phyloP scores from a whole-genome alignment of 2,888 invertebrate species.

The Tiliacea aurago region DNA sequence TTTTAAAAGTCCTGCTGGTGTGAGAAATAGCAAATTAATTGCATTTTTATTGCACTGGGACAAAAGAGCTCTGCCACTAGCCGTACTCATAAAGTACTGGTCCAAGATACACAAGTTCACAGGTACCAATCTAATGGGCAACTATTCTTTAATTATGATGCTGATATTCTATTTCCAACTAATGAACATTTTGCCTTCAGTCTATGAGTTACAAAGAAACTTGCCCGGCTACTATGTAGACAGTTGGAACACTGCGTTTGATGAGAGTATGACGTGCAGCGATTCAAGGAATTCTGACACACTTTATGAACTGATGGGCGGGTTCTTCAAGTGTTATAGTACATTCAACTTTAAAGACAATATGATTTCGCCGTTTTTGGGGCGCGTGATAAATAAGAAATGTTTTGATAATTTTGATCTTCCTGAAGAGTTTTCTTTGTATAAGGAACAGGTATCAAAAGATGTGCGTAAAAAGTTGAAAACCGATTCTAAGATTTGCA shows the following conservation, averaged over 20 bases:
- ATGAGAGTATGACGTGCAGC: constrained; percentile 67
- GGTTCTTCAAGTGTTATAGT: constrained; percentile 92
- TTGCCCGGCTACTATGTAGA: constrained; percentile 77
- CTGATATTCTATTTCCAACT: constrained; percentile 94
- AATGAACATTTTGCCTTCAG: constrained; percentile 89
- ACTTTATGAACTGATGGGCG: constrained; percentile 89
- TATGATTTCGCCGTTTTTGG: constrained; percentile 91
- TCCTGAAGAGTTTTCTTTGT: constrained; percentile 78
- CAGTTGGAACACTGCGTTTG: constrained; percentile 91
- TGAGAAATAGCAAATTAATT: constrained; percentile 92
- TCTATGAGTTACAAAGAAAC: constrained; percentile 84
- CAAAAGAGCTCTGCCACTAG: constrained; percentile 87
- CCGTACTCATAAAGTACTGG: constrained; percentile 94
- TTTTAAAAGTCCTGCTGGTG: constrained; percentile 92
- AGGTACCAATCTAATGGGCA: constrained; percentile 91
- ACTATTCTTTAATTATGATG: constrained; percentile 92
- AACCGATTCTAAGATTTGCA: constrained; percentile 81
- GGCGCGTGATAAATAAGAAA: constrained; percentile 81
- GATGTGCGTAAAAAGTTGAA: constrained; percentile 72
- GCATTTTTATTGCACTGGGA: constrained; percentile 90
- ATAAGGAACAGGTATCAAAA: constrained; percentile 74
- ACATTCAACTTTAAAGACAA: constrained; percentile 89
- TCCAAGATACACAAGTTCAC: constrained; percentile 91
- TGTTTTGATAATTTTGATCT: constrained; percentile 74
- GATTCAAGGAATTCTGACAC: constrained; percentile 71